Conservation (phyloP, 1,140 invertebrate species). For the Pseudobourletiella spinata region DNA sequence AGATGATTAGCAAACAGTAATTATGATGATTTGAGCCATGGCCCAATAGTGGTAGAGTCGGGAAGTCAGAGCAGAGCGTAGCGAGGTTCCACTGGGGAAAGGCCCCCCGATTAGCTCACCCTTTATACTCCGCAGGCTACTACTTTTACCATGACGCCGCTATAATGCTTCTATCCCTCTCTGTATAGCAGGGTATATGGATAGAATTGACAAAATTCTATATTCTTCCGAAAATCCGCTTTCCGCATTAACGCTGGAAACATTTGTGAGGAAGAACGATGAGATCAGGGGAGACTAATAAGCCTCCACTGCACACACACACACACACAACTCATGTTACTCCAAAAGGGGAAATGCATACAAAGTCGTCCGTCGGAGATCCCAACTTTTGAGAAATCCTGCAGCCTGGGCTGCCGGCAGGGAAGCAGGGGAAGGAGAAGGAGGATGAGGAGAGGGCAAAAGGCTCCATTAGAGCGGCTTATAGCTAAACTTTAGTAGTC, state of each 20-base stretch:
- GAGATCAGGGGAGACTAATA: conserved; percentile 6
- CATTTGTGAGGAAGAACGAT: conserved; percentile 18
- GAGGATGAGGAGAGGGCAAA: neutral
- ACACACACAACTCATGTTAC: neutral
- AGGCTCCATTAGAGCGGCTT: conserved; percentile 23
- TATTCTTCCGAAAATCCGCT: conserved; percentile 22
- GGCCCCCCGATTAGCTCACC: neutral
- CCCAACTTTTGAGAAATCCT: too few species aligned
- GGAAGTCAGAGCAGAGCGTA: conserved; percentile 12
- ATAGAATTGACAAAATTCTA: too few species aligned
- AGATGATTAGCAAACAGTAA: conserved; percentile 24
- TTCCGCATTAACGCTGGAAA: conserved; percentile 26
- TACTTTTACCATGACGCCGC: too few species aligned
- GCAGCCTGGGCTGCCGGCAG: too few species aligned
- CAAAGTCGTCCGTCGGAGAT: too few species aligned
- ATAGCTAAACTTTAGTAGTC: conserved; percentile 15
- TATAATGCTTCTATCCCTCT: too few species aligned
- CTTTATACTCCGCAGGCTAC: too few species aligned
- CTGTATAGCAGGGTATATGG: too few species aligned
- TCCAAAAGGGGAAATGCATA: too few species aligned
- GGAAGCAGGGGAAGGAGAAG: neutral
- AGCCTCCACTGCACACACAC: neutral
- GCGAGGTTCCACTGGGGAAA: neutral
- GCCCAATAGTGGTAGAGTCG: too few species aligned
- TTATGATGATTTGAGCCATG: conserved; percentile 25